phyloP scores from a whole-genome alignment of 1,140 invertebrate species.

The Gryon sp. region DNA sequence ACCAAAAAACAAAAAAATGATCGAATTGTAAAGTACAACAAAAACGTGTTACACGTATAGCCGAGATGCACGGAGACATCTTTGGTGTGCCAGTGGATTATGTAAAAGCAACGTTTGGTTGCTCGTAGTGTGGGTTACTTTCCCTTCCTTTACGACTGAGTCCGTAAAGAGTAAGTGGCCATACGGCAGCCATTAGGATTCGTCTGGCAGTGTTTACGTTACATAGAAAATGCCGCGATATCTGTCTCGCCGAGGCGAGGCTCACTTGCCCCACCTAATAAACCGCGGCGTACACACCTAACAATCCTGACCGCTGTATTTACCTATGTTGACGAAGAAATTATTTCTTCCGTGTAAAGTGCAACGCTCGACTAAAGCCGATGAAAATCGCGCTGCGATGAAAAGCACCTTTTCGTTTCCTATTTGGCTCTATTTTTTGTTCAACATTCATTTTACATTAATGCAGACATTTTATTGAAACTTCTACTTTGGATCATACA shows the following conservation, averaged over 20 bases:
- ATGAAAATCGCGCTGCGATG: constrained; percentile 10
- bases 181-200: constrained; percentile 64
- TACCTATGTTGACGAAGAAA: constrained; percentile 52
- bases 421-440: constrained; percentile 39
- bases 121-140: constrained; percentile 73
- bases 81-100: constrained; percentile 69
- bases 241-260: constrained; percentile 62
- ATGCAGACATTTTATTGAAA: too few relatives aligned
- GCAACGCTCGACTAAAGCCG: constrained; percentile 63
- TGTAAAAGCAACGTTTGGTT: constrained; percentile 68
- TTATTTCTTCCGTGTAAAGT: constrained; percentile 66
- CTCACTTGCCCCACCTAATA: constrained; percentile 47
- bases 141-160: constrained; percentile 79
- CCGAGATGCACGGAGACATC: constrained; percentile 66
- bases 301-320: constrained; percentile 44
- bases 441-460: too few relatives aligned
- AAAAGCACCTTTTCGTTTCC: constrained; percentile 25
- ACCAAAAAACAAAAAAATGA: too few relatives aligned
- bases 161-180: constrained; percentile 65
- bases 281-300: constrained; percentile 54
- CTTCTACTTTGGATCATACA: too few relatives aligned
- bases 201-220: constrained; percentile 66
- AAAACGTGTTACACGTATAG: constrained; percentile 68
- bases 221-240: constrained; percentile 59
- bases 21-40: constrained; percentile 11